These are phyloP conservation scores for Bombus picipes DNA, from an alignment of 1,140 invertebrate genomes.

Conservation along the genomic window DNA sequence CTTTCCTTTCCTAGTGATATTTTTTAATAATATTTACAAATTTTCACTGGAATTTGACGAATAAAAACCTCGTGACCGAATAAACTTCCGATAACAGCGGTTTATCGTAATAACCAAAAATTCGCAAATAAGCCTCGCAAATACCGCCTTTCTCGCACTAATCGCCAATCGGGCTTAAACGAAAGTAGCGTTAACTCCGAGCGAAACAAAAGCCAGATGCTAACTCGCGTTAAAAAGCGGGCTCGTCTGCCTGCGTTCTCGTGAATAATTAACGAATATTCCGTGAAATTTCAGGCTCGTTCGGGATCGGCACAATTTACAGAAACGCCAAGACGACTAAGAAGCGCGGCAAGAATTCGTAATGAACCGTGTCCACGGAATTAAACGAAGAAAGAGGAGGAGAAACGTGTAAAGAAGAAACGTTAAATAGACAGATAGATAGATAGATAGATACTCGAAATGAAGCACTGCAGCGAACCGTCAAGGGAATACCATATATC, in stretches of 20 bases:
- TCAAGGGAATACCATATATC: background rate
- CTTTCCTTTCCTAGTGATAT: too few relatives aligned
- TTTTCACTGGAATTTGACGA: too few relatives aligned
- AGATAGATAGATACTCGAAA: background rate
- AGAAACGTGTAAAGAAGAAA: background rate
- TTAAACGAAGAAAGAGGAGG: background rate
- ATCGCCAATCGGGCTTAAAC: too few relatives aligned
- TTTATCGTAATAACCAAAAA: too few relatives aligned
- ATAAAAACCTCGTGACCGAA: too few relatives aligned
- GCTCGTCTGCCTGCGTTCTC: background rate
- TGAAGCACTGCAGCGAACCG: background rate
- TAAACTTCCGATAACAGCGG: too few relatives aligned
- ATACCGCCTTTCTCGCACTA: too few relatives aligned
- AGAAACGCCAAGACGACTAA: background rate
- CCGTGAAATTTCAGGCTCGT: slow-evolving; percentile 13
- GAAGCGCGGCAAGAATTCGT: slow-evolving; percentile 26
- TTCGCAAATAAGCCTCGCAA: too few relatives aligned
- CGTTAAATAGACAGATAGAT: too few relatives aligned
- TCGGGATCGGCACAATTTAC: background rate
- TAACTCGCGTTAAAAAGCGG: background rate
- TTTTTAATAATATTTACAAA: too few relatives aligned
- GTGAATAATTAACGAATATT: background rate
- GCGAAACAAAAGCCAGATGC: background rate
- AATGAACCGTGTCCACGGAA: slow-evolving; percentile 1
- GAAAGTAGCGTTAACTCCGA: too few relatives aligned